These are phyloP conservation scores for Bemisia tabaci DNA, from an alignment of 1,140 invertebrate genomes.

Conservation along the genomic window DNA sequence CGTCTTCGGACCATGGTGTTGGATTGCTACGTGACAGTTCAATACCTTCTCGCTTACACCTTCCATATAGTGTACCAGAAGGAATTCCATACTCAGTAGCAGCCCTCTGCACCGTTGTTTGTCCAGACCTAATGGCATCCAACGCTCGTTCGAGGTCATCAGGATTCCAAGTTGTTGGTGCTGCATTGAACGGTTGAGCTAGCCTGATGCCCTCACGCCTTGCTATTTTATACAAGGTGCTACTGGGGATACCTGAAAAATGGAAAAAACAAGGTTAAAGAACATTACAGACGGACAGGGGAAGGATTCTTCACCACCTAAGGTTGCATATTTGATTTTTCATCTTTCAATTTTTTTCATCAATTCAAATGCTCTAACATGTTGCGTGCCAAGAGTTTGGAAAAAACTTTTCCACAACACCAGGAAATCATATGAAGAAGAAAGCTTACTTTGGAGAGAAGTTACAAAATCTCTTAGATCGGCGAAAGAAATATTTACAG, in stretches of 20 bases:
- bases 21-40: constrained; percentile 70
- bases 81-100: constrained; percentile 74
- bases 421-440: no score
- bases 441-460: no score
- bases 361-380: background rate
- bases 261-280: no score
- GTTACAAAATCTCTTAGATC: no score
- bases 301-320: background rate
- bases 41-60: constrained; percentile 76
- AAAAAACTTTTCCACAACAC: no score
- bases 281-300: background rate
- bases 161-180: constrained; percentile 72
- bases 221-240: constrained; percentile 79
- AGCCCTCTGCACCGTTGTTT: constrained; percentile 71
- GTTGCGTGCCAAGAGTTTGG: background rate
- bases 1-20: constrained; percentile 78
- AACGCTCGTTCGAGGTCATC: constrained; percentile 68
- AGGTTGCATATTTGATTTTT: no score
- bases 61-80: constrained; percentile 66
- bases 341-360: no score
- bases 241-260: constrained; percentile 58
- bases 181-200: constrained; percentile 77
- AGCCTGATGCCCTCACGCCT: constrained; percentile 72
- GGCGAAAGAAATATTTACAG: no score
- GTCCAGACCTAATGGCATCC: constrained; percentile 64